Conservation (phyloP, 2,888 invertebrate species). For the Mythimna pallens region DNA sequence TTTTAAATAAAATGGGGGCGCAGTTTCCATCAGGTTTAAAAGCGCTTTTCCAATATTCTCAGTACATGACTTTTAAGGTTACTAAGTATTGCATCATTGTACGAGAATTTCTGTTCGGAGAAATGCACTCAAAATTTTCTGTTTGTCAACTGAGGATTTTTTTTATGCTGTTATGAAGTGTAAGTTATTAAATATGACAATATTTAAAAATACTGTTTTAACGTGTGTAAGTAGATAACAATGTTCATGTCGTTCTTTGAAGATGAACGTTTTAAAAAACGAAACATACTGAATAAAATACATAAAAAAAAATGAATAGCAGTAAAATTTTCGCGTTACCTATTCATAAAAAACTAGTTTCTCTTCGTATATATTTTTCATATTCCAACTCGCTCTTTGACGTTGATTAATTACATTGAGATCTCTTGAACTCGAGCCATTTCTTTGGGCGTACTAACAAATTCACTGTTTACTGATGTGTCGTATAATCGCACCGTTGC, state of each 20-base stretch:
- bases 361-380: constrained; percentile 28
- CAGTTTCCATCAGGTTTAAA: constrained; percentile 59
- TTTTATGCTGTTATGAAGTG: too few species aligned
- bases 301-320: too few species aligned
- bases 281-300: too few species aligned
- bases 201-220: too few species aligned
- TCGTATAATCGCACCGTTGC: constrained; percentile 44
- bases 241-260: too few species aligned
- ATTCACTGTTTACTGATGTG: constrained; percentile 36
- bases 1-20: constrained; percentile 34
- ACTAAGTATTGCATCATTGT: neutral
- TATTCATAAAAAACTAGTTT: constrained; percentile 19
- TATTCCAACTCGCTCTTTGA: constrained; percentile 28
- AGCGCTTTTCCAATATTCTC: constrained; percentile 53
- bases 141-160: too few species aligned
- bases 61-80: constrained; percentile 21
- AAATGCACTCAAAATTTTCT: too few species aligned
- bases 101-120: too few species aligned
- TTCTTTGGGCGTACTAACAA: constrained; percentile 35
- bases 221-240: too few species aligned
- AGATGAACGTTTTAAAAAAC: too few species aligned
- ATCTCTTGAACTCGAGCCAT: constrained; percentile 41
- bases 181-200: too few species aligned
- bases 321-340: too few species aligned
- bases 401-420: constrained; percentile 49